phyloP scores from a whole-genome alignment of 2,888 invertebrate genomes.

The Calliopum simillimum region DNA sequence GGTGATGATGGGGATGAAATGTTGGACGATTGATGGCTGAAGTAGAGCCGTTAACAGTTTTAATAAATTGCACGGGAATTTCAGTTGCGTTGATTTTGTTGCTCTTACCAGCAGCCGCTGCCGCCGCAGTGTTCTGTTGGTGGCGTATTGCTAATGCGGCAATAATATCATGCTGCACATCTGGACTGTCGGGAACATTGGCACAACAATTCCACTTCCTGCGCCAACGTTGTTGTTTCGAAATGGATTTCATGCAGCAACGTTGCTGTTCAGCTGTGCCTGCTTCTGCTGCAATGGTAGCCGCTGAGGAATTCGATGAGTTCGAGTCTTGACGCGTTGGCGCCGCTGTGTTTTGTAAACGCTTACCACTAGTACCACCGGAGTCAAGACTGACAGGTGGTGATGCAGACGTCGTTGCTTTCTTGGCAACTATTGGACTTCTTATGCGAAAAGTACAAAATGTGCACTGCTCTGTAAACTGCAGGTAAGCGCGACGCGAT shows the following conservation, averaged over 20 bases:
- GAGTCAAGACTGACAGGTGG: constrained; percentile 40
- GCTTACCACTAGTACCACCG: constrained; percentile 43
- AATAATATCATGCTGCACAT: constrained; percentile 69
- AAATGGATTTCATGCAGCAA: constrained; percentile 62
- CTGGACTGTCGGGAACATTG: constrained; percentile 72
- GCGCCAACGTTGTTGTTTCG: constrained; percentile 68
- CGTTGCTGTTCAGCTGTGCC: constrained; percentile 48
- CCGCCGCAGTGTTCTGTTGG: constrained; percentile 40
- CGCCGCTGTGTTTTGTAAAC: background rate
- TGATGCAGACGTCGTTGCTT: constrained; percentile 29
- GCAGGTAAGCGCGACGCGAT: constrained; percentile 54
- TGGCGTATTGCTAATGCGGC: constrained; percentile 62
- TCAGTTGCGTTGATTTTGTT: constrained; percentile 57
- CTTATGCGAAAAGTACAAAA: constrained; percentile 66
- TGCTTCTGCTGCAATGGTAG: constrained; percentile 46
- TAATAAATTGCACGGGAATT: constrained; percentile 52
- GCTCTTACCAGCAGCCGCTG: constrained; percentile 31
- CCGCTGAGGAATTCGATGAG: constrained; percentile 32
- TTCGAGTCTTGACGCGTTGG: background rate
- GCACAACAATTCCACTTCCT: constrained; percentile 73
- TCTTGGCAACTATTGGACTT: constrained; percentile 54
- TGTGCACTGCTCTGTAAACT: constrained; percentile 66
- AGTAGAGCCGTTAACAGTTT: constrained; percentile 46
- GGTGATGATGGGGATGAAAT: no score
- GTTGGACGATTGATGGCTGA: constrained; percentile 40